Base-by-base conservation (phyloP, 2,888 invertebrate genomes). In the Cotesia congregata region DNA sequence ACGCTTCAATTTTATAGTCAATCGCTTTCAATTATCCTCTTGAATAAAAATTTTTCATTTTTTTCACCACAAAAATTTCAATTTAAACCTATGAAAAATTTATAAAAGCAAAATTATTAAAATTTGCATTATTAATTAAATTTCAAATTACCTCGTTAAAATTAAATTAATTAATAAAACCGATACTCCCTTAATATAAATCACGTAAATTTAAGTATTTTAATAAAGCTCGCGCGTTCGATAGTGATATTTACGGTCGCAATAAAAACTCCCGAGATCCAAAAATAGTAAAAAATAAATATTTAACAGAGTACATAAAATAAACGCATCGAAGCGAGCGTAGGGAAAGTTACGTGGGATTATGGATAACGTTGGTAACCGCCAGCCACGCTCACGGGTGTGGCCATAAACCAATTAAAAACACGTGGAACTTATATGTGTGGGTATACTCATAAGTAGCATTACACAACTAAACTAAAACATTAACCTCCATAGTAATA, bases 371-470 rank as follows among this genome's bases (percentile, higher is more conserved):
- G 65, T 65, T 65, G 20, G 65, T 30, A 65, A 65, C 65, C 65
- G 65, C 65, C 9, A 65, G 30, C 65, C 65, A 20, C 50, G 9
- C 12, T 9, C 65, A 30, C 65, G 65, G 65, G 65, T 65, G 65
- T 65, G 65, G 65, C 65, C 65, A 30, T 65, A 65, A 65, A 65
- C 65, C 30, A 65, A 65, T 65, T 65, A 65, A 65, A 65, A 65
- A 65, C 65, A 65, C 65, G 65, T 30, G 65, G 20, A 30, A 38
- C 30, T 20, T 20, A 50, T 50, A 50, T 50, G 12, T 12, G 6
- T 50, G 12, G 9, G 1, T 9, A 50, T 50, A 50, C 12, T 9
- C 50, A 7, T 12, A 50, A 50, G 3, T 50, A 50, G 9, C 12
- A 12, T 50, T 1, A 50, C 50, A 50, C 50, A 50, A 50, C 50